Evolutionary conservation across 2,888 invertebrate species (phyloP), one percentile per base, ranked within the genome.

Genomic region (Trypoxylon attenuatum): DNA sequence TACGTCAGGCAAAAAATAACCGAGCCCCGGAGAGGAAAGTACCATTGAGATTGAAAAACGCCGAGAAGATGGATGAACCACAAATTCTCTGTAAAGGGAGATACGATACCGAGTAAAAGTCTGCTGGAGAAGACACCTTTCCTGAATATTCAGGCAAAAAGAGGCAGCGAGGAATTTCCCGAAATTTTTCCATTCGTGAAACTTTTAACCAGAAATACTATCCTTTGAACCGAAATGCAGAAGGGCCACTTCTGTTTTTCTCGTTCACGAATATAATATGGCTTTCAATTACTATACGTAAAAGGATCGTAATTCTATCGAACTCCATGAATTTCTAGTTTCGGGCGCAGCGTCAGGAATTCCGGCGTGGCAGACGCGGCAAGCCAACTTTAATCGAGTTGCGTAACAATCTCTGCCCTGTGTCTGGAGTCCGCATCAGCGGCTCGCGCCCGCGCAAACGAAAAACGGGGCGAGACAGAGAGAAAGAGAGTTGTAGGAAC

Each of bases 341-440:
- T 2, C 41, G n/a, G 25, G 47, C 45, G 50, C 43, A 23, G 10
- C 43, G 16, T 21, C 43, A 59, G 54, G 47, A 52, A 61, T 61
- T 62, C 54, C 45, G 50, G 46, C 23, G 33, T 6, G 45, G 39
- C 39, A 55, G 43, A 59, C 67, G 58, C 54, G 64, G 65, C 61
- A 67, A 65, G 62, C 67, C 63, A 57, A 64, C 70, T 72, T 74
- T 72, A 72, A 76, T 72, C 70, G 76, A 77, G 69, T 77, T 76
- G 69, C 65, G 60, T 67, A 71, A 67, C 57, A 41, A 38, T 8
- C 27, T 60, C 55, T 45, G 2, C 38, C 13, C 21, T 25, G 15
- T 10, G 50, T 18, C 45, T 33, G 2, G 6, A 5, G 13, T 41
- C 15, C 2, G 10, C 16, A n/a, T n/a, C n/a, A 1, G 5, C 1